Evolutionary conservation across 2,888 invertebrate genomes (phyloP), one percentile per base, ranked within the genome.

Genomic region (Drosophila neutralis): DNA sequence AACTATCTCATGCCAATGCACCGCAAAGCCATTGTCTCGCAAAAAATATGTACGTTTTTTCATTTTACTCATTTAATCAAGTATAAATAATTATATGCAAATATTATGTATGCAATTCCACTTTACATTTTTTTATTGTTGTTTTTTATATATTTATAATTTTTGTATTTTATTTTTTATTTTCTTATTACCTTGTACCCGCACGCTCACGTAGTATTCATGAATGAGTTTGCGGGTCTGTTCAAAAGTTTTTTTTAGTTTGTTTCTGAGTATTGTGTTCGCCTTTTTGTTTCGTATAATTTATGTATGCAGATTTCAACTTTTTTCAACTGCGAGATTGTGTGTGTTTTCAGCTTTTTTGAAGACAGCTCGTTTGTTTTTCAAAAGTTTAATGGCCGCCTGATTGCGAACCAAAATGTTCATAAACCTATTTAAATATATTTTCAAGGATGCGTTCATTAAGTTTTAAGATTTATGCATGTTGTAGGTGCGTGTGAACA

Each of bases 401-500:
- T 83, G 89, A 88, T 80, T 85, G 87, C 78, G 54, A 60, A 45
- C 76, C 75, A 71, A 72, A 73, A 51, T 67, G 61, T 60, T 87
- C 78, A 56, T 48, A 64, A 70, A 84, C 69, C 80, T 70, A 69
- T 45, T 21, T 13, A 38, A 38, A 40, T 68, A 74, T 73, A 40
- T 69, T 85, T 85, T 85, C 83, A 83, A 83, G 83, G 90, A 83
- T 83, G 63, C 68, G 72, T 76, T 88, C 86, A 83, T 90, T 89
- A 88, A 63, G 52, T 29, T 33, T 42, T 10, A 49, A 63, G 68
- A 72, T 67, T 72, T 67, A 81, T 81, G 66, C 38, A 29, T 56
- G 18, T 56, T 54, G 11, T 45, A 51, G 66, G 40, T 72, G 76
- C 62, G 69, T 74, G 85, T 63, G 78, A 86, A 80, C 70, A 48